These are phyloP conservation scores for Ageneiosus marmoratus DNA, from an alignment of 2,113 vertebrate genomes.

Conservation along the genomic window DNA sequence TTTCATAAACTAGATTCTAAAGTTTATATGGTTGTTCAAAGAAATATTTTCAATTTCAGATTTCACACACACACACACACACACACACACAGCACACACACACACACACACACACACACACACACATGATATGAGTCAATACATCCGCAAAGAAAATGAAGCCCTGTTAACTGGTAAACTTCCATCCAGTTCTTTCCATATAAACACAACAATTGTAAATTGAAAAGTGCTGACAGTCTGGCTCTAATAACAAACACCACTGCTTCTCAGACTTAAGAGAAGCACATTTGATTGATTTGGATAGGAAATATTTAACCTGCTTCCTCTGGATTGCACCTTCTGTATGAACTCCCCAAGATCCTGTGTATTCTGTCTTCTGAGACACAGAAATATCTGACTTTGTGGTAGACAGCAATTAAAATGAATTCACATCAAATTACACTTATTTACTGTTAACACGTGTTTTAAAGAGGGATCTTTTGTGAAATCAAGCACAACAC, in stretches of 20 bases:
- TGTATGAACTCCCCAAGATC: neutral
- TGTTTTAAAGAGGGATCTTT: too few relatives aligned
- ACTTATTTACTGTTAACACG: too few relatives aligned
- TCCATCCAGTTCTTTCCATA: conserved; percentile 17
- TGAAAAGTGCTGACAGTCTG: neutral
- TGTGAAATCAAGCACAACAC: too few relatives aligned
- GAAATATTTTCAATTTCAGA: neutral
- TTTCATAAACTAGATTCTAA: neutral
- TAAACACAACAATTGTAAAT: neutral
- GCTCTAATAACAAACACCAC: neutral
- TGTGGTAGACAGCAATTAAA: neutral
- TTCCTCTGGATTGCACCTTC: neutral
- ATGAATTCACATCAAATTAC: too few relatives aligned
- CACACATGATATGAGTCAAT: neutral
- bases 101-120: too few relatives aligned
- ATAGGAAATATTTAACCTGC: neutral
- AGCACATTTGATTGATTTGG: too few relatives aligned
- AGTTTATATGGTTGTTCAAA: neutral
- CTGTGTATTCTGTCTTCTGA: neutral
- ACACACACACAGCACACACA: too few relatives aligned
- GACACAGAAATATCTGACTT: neutral
- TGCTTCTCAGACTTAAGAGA: neutral
- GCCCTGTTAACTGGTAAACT: conserved; percentile 15
- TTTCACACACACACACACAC: too few relatives aligned
- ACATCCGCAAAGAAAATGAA: too few relatives aligned